These are phyloP conservation scores for Enteromius argenteus DNA, from an alignment of 2,797 vertebrate species.

Conservation along the genomic window DNA sequence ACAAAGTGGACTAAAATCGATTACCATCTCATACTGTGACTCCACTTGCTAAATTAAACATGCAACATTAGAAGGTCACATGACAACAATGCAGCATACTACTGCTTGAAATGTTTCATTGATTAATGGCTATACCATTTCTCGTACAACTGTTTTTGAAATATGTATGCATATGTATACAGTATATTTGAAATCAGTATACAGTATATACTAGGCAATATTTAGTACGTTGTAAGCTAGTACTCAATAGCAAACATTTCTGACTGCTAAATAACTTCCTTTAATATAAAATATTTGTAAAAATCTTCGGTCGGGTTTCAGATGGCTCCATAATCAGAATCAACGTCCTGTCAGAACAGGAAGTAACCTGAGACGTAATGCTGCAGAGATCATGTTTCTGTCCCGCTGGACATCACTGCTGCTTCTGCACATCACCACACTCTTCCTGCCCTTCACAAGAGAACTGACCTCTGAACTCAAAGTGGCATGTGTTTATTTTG, in stretches of 20 bases:
- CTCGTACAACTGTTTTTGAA: background rate
- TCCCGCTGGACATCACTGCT: background rate
- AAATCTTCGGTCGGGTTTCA: background rate
- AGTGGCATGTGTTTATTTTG: background rate
- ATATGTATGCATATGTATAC: background rate
- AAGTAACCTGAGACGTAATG: conserved; percentile 26
- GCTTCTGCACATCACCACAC: conserved; percentile 18
- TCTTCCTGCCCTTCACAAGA: conserved; percentile 30
- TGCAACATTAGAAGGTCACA: background rate
- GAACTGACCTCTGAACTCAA: conserved; percentile 12
- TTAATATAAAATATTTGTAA: conserved; percentile 14
- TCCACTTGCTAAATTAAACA: background rate
- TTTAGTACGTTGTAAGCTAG: background rate
- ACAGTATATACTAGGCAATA: background rate
- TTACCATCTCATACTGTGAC: background rate
- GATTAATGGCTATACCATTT: background rate
- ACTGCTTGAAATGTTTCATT: background rate
- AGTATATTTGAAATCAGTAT: background rate
- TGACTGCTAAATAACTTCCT: background rate
- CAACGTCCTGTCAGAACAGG: conserved; percentile 12
- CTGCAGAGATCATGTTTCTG: conserved; percentile 36
- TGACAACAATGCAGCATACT: background rate
- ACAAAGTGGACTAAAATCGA: background rate
- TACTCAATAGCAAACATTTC: background rate
- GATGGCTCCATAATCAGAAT: background rate